Percentiles rank a stretch among this genome's conserved stretches.
These are phyloP conservation scores for Tribolium castaneum DNA, from an alignment of 1,140 invertebrate genomes.

Conservation along the genomic window DNA sequence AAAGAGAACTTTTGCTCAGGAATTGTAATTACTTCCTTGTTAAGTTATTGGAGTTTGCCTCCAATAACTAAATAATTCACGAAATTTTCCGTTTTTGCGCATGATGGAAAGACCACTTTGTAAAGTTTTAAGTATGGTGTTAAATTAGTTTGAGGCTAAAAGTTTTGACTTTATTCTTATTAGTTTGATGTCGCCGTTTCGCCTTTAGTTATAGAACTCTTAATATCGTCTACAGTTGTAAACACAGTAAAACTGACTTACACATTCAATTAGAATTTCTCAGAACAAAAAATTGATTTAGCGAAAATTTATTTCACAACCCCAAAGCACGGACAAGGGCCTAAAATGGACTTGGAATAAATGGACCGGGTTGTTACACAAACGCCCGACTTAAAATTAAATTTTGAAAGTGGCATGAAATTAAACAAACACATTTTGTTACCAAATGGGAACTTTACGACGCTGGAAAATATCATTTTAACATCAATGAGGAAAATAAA, in stretches of 20 bases:
- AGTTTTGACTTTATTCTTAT: slow-evolving; percentile 25
- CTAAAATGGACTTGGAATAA: slow-evolving; percentile 13
- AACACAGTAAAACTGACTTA: slow-evolving; percentile 32
- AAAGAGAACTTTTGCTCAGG: slow-evolving; percentile 1
- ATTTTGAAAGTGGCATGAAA: background rate
- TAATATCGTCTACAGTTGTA: slow-evolving; percentile 22
- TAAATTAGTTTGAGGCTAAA: slow-evolving; percentile 31
- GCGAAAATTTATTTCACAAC: background rate
- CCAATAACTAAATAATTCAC: slow-evolving; percentile 30
- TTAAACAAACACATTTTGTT: background rate
- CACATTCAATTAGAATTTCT: slow-evolving; percentile 23
- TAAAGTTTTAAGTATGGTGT: slow-evolving; percentile 31
- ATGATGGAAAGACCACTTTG: slow-evolving; percentile 23
- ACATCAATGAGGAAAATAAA: slow-evolving; percentile 4
- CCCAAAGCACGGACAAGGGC: background rate
- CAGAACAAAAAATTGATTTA: background rate
- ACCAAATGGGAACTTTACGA: slow-evolving; percentile 1
- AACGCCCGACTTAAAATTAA: slow-evolving; percentile 15
- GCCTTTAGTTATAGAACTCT: slow-evolving; percentile 6
- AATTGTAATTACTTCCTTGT: slow-evolving; percentile 23
- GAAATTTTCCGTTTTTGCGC: slow-evolving; percentile 21
- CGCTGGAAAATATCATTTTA: slow-evolving; percentile 8
- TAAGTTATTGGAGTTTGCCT: slow-evolving; percentile 1
- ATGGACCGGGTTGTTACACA: background rate
- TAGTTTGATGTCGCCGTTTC: slow-evolving; percentile 33